Conservation (phyloP, 2,113 vertebrate species). For the Furnarius figulus region DNA sequence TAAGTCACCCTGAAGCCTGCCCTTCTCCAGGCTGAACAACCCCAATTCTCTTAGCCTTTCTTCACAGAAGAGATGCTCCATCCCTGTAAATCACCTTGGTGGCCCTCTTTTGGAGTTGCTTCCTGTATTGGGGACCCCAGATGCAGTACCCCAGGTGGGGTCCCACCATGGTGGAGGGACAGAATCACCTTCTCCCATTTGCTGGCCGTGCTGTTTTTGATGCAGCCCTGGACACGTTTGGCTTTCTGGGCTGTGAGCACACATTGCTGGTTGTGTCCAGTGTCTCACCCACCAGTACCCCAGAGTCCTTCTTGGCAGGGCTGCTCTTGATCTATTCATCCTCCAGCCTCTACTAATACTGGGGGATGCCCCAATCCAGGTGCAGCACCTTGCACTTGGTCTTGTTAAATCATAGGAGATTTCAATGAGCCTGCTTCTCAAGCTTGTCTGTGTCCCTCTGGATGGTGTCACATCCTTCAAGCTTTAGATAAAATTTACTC, state of each 20-base stretch:
- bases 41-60: not conserved
- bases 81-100: not conserved
- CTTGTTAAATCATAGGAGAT: not conserved
- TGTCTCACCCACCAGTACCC: not conserved
- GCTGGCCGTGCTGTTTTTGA: fast-evolving
- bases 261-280: not conserved
- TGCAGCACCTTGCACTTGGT: not conserved
- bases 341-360: not conserved
- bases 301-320: not conserved
- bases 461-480: not conserved
- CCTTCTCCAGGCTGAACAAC: not conserved
- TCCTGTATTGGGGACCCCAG: not conserved
- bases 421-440: not conserved
- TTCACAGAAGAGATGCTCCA: not conserved
- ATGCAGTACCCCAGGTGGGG: not conserved
- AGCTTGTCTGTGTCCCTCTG: not conserved
- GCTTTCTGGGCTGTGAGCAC: not conserved
- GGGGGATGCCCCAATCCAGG: not conserved
- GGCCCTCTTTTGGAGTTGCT: not conserved
- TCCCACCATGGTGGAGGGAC: not conserved
- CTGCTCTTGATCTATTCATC: not conserved
- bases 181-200: not conserved
- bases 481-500: not conserved
- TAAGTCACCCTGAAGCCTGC: not conserved
- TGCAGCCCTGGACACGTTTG: fast-evolving